phyloP scores from a whole-genome alignment of 2,113 vertebrate species.

The Morone saxatilis region DNA sequence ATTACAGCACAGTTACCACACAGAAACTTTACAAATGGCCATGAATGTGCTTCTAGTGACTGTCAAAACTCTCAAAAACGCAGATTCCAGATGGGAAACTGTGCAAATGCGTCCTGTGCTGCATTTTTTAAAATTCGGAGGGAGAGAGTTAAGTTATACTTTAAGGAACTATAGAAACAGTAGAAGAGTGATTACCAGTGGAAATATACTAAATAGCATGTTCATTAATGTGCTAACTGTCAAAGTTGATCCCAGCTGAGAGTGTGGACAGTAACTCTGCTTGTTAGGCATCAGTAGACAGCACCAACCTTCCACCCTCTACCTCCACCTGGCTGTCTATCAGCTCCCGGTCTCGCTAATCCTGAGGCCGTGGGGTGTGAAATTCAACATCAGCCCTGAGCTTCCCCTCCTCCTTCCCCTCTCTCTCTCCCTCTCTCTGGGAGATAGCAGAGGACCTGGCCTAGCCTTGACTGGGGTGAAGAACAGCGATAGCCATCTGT shows the following conservation, averaged over 20 bases:
- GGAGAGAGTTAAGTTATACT: background rate
- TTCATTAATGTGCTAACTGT: background rate
- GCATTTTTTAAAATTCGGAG: too few relatives aligned
- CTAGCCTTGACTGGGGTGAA: conserved; percentile 41
- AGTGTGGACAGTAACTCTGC: background rate
- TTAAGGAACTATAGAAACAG: background rate
- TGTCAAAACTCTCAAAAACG: too few relatives aligned
- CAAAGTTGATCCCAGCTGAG: background rate
- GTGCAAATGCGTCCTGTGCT: too few relatives aligned
- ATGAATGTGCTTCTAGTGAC: too few relatives aligned
- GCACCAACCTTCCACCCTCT: background rate
- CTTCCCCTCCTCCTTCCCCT: background rate
- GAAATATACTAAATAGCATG: background rate
- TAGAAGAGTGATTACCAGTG: background rate
- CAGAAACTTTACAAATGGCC: too few relatives aligned
- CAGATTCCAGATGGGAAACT: too few relatives aligned
- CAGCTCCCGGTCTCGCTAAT: conserved; percentile 57
- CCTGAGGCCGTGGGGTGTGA: conserved; percentile 66
- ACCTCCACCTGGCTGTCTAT: conserved; percentile 53
- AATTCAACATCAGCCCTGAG: conserved; percentile 63
- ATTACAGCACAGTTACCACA: too few relatives aligned
- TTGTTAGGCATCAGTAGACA: conserved; percentile 37
- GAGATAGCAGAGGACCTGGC: conserved; percentile 34
- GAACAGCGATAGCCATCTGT: conserved; percentile 68
- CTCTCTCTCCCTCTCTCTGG: conserved; percentile 4